phyloP scores from a whole-genome alignment of 2,888 invertebrate species.

The Brenthis ino region DNA sequence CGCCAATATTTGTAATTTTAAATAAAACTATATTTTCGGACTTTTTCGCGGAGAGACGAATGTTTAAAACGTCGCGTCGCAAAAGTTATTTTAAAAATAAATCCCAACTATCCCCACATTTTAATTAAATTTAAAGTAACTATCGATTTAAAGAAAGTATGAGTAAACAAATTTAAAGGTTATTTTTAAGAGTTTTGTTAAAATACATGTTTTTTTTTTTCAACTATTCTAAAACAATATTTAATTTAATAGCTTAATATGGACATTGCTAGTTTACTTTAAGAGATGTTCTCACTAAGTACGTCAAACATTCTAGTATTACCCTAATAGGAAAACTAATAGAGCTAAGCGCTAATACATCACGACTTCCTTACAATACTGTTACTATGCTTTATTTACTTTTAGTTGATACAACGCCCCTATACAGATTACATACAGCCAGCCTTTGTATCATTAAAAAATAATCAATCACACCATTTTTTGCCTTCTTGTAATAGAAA shows the following conservation, averaged over 20 bases:
- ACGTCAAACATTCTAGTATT: neutral
- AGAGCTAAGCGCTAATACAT: neutral
- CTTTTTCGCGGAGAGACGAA: too few species aligned
- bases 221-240: too few species aligned
- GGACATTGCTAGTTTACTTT: too few species aligned
- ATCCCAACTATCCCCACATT: too few species aligned
- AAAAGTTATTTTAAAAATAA: too few species aligned
- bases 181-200: neutral
- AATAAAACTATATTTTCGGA: too few species aligned
- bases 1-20: too few species aligned
- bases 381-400: conserved; percentile 14
- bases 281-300: neutral
- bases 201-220: too few species aligned
- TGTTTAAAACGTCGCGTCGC: too few species aligned
- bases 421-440: conserved; percentile 19
- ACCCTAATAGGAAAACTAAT: conserved; percentile 3
- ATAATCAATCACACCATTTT: neutral
- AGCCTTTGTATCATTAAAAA: neutral
- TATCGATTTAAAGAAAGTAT: too few species aligned
- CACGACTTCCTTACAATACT: conserved; percentile 7
- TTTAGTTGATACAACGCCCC: conserved; percentile 18
- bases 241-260: too few species aligned
- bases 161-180: neutral
- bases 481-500: neutral
- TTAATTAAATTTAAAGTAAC: too few species aligned